Percentiles rank a stretch among this genome's conserved stretches.
Evolutionary conservation across 2,888 invertebrate genomes (phyloP).

Genomic region (Polietes domitor): DNA sequence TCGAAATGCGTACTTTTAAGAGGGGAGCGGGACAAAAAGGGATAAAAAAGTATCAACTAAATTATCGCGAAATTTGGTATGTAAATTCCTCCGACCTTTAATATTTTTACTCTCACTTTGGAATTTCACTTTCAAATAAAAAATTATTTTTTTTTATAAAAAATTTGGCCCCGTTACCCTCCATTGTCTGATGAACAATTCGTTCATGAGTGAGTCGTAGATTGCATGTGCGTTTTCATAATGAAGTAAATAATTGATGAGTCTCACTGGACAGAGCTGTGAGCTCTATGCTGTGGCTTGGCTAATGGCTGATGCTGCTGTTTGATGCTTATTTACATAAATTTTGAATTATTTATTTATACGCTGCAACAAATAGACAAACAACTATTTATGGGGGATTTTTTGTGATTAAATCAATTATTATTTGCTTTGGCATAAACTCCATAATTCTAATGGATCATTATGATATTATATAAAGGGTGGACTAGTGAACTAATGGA

Average conservation of each 20-base stretch:
- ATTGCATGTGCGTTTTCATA: conserved; percentile 11
- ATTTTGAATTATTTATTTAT: neutral
- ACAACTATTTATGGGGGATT: neutral
- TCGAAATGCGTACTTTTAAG: no score
- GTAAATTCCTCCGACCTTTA: no score
- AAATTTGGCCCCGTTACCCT: no score
- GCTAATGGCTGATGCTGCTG: neutral
- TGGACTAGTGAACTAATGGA: neutral
- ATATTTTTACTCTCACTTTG: no score
- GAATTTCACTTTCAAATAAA: no score
- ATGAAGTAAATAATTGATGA: conserved; percentile 36
- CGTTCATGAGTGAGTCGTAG: no score
- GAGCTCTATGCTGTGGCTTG: neutral
- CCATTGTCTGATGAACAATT: no score
- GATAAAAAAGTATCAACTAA: no score
- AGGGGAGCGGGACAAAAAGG: no score
- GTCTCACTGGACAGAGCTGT: neutral
- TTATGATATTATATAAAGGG: neutral
- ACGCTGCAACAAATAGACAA: neutral
- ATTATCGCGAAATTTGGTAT: no score
- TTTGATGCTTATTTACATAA: conserved; percentile 13
- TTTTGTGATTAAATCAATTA: conserved; percentile 1
- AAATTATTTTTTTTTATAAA: no score
- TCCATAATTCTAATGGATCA: neutral
- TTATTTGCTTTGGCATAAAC: conserved; percentile 5